Evolutionary conservation across 2,113 vertebrate species (phyloP).

Genomic region (Burhinus bistriatus): DNA sequence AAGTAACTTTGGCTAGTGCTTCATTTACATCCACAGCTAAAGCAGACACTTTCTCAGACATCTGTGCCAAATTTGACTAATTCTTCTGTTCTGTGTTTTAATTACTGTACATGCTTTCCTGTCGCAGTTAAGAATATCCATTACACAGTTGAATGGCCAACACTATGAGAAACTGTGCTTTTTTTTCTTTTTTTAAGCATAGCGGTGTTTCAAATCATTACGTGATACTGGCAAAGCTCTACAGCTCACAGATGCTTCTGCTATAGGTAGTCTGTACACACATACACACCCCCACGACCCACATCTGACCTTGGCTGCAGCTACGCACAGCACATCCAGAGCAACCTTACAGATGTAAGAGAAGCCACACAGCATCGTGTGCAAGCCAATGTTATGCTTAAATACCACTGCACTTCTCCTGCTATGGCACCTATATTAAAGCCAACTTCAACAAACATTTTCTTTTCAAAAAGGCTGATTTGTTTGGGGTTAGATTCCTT

Average conservation of each 20-base stretch:
- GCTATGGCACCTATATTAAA: background rate
- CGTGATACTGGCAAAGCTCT: background rate
- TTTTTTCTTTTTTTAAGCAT: background rate
- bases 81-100: conserved; percentile 64
- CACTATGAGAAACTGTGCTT: background rate
- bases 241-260: background rate
- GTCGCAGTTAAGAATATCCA: conserved; percentile 52
- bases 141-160: conserved; percentile 42
- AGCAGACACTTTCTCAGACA: conserved; percentile 60
- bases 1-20: conserved; percentile 62
- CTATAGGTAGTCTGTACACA: background rate
- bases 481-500: background rate
- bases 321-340: background rate
- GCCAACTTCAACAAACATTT: background rate
- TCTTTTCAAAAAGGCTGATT: background rate
- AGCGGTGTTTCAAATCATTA: conserved; percentile 5
- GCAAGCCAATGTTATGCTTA: background rate
- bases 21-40: conserved; percentile 61
- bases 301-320: background rate
- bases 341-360: background rate
- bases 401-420: background rate
- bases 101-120: conserved; percentile 57
- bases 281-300: background rate
- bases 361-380: background rate
- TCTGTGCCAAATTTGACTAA: conserved; percentile 49